Percentiles rank a stretch among this genome's conserved stretches.
These are phyloP conservation scores for Cololabis saira DNA, from an alignment of 2,113 vertebrate species.

Conservation along the genomic window DNA sequence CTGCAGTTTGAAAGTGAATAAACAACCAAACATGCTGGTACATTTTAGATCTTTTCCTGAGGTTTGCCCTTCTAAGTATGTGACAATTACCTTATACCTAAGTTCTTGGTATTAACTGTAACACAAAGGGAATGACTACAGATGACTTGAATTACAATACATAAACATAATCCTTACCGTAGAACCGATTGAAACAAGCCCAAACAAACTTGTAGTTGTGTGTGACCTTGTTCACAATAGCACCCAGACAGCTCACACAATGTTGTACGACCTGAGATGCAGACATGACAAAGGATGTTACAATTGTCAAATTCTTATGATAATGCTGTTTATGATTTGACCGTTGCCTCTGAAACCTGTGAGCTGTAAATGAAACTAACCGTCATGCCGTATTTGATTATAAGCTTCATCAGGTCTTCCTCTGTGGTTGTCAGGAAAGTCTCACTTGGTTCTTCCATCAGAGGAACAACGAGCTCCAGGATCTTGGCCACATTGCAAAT, in stretches of 20 bases:
- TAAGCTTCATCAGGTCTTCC: constrained; percentile 99
- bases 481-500: constrained; percentile 99
- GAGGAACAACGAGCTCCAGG: constrained; percentile 92
- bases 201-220: constrained; percentile 99
- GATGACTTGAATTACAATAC: too few relatives aligned
- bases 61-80: too few relatives aligned
- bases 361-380: constrained; percentile 73
- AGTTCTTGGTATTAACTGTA: too few relatives aligned
- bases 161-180: constrained; percentile 82
- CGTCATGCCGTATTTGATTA: constrained; percentile 99
- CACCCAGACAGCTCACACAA: constrained; percentile 96
- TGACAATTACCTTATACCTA: too few relatives aligned
- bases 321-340: background rate
- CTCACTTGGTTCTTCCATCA: constrained; percentile 97
- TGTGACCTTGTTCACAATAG: constrained; percentile 96
- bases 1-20: too few relatives aligned
- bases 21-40: too few relatives aligned
- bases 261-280: constrained; percentile 92
- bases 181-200: constrained; percentile 98
- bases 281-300: constrained; percentile 16
- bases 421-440: constrained; percentile 96
- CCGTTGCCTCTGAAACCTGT: background rate
- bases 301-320: background rate
- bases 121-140: too few relatives aligned
- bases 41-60: too few relatives aligned